A percentile compares a stretch with the other conserved stretches of the same genome.
These are phyloP conservation scores for Malaclemys terrapin DNA, from an alignment of 2,113 vertebrate species.

Conservation along the genomic window DNA sequence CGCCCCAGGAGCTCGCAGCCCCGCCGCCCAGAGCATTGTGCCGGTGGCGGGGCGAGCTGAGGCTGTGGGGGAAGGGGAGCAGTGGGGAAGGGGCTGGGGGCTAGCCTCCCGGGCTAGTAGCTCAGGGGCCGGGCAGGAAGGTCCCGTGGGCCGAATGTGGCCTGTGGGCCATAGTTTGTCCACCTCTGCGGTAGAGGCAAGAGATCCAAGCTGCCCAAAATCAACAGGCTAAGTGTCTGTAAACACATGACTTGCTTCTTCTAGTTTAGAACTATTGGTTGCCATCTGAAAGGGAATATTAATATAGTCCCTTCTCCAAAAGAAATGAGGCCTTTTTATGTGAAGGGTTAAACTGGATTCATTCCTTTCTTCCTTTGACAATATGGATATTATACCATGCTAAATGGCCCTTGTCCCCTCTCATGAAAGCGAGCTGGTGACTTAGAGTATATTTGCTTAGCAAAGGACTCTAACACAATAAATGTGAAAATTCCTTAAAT, in stretches of 20 bases:
- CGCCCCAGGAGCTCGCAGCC: no score
- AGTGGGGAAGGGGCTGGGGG: no score
- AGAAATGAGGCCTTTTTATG: slow-evolving; percentile 1
- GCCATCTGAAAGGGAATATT: background rate
- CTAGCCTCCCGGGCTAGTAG: no score
- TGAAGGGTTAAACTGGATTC: background rate
- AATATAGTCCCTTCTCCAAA: background rate
- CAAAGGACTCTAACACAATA: background rate
- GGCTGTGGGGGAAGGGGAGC: no score
- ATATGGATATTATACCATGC: background rate
- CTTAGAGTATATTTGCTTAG: background rate
- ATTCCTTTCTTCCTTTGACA: background rate
- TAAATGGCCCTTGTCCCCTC: background rate
- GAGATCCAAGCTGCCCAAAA: background rate
- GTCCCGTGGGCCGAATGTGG: no score
- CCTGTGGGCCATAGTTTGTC: no score
- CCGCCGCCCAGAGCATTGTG: no score
- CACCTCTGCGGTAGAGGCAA: background rate
- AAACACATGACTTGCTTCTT: background rate
- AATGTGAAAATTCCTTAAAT: rapidly evolving
- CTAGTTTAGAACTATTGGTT: slow-evolving; percentile 1
- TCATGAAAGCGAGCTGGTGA: background rate
- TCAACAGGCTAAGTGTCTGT: background rate
- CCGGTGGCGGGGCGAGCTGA: no score
- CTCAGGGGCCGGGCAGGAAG: no score